Evolutionary conservation across 2,888 invertebrate species (phyloP).

Genomic region (Oxytorus armatus): DNA sequence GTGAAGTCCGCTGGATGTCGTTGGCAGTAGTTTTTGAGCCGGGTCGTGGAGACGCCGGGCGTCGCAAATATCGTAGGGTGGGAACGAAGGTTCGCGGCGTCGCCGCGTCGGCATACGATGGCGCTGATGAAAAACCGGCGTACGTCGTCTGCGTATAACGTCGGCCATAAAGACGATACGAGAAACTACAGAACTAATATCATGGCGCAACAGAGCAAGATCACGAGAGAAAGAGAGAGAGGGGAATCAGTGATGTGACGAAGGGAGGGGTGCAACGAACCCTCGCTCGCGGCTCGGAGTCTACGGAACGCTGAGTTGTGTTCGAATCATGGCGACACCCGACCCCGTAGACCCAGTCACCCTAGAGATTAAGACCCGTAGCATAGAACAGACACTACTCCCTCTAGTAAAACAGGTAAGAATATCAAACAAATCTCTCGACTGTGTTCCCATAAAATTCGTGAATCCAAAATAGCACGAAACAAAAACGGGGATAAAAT

Average conservation of each 20-base stretch:
- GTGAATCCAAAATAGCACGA: conserved; percentile 45
- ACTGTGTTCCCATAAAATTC: conserved; percentile 50
- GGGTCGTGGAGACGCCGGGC: conserved; percentile 43
- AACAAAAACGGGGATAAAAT: conserved; percentile 17
- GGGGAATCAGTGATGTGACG: conserved; percentile 50
- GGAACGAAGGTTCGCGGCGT: conserved; percentile 65
- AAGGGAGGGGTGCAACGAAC: conserved; percentile 81
- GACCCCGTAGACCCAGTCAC: conserved; percentile 86
- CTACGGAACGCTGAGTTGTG: conserved; percentile 82
- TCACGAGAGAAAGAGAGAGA: neutral
- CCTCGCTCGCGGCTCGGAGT: conserved; percentile 81
- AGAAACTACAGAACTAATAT: conserved; percentile 52
- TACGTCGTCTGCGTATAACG: conserved; percentile 58
- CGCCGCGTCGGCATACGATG: conserved; percentile 55
- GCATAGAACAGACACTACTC: conserved; percentile 96
- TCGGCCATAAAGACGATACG: conserved; percentile 59
- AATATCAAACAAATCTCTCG: conserved; percentile 29
- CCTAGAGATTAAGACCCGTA: conserved; percentile 96
- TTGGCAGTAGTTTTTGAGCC: neutral
- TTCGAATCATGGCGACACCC: conserved; percentile 87
- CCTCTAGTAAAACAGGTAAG: conserved; percentile 97
- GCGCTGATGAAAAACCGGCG: conserved; percentile 49
- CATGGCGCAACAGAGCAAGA: neutral
- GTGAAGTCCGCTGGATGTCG: conserved; percentile 28
- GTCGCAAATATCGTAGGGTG: neutral